Base-by-base conservation (phyloP, 2,797 vertebrate genomes). In the Steatocranus sp. region DNA sequence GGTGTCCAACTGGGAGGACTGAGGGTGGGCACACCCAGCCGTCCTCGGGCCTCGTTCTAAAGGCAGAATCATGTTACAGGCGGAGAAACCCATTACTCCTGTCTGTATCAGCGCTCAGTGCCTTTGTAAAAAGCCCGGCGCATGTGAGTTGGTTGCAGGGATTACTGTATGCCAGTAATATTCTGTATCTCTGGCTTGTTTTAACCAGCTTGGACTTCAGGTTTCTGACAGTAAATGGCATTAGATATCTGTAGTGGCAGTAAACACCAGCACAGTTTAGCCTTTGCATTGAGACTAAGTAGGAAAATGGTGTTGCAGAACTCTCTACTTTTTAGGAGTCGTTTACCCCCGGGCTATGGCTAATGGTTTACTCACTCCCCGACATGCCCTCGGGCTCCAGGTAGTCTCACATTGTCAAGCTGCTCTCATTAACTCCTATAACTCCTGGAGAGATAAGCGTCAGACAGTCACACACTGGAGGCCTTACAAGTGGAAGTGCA, bases 361-460 rank as follows among this genome's bases (percentile, higher is more conserved):
- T 96, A 96, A 96, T 96, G 94, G 96, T 94, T 96, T 95, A 94
- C 94, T 94, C 87, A 90, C 94, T 94, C 92, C 93, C 88, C 94
- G 91, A 88, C 92, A 94, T 92, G 90, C 94, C 95, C 94, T 85
- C 68, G 7, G 95, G 94, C 94, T 91, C 83, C 90, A 87, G 93
- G 87, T 93, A 93, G 88, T 94, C 90, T 93, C 89, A 91, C 92
- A 90, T 93, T 94, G 95, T 92, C 94, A 90, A 88, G 86, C 91
- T 87, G 88, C 89, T 91, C 92, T 95, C 94, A 96, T 96, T 96
- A 96, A 90, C 85, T 94, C 93, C 92, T 85, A 93, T 94, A 94
- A 92, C 91, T 94, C 92, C 89, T 85, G 89, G 80, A 89, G 90
- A 95, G 92, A 89, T 84, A 82, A 87, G 75, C 73, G 75, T 76